These are phyloP conservation scores for Murina feae DNA, from an alignment of 2,113 vertebrate species.

Conservation along the genomic window DNA sequence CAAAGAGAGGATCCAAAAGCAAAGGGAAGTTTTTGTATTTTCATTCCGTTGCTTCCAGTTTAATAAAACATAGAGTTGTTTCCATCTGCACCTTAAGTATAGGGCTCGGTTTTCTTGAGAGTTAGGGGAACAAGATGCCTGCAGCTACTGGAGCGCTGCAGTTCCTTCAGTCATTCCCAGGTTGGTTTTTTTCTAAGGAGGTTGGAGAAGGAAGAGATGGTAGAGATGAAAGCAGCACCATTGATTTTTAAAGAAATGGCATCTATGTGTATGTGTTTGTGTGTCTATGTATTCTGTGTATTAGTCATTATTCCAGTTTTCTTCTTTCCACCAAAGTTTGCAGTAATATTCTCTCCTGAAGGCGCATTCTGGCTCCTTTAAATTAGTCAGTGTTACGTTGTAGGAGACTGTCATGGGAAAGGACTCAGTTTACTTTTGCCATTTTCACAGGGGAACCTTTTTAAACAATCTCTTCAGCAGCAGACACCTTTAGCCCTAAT, in stretches of 20 bases:
- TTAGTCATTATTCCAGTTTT: constrained; percentile 57
- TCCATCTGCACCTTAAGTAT: constrained; percentile 65
- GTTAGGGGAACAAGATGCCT: constrained; percentile 71
- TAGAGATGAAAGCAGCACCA: constrained; percentile 51
- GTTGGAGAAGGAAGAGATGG: constrained; percentile 34
- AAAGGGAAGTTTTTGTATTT: constrained; percentile 28
- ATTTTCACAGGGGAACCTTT: constrained; percentile 74
- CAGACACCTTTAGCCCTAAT: constrained; percentile 81
- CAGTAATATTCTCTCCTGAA: constrained; percentile 65
- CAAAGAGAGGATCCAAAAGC: neutral
- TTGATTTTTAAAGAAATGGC: constrained; percentile 23
- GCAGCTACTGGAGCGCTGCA: constrained; percentile 72
- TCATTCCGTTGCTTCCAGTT: constrained; percentile 36
- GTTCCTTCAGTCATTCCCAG: constrained; percentile 65
- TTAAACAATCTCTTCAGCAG: constrained; percentile 68
- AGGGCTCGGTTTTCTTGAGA: constrained; percentile 74
- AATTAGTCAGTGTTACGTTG: constrained; percentile 70
- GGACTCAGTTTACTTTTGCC: constrained; percentile 68
- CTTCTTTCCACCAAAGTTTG: constrained; percentile 75
- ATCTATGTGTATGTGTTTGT: neutral
- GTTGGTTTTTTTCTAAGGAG: constrained; percentile 59
- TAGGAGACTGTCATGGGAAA: constrained; percentile 71
- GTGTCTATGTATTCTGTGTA: constrained; percentile 25
- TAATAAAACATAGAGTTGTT: constrained; percentile 42
- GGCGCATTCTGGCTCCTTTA: constrained; percentile 68